A percentile compares a stretch with the other conserved stretches of the same genome.
These are phyloP conservation scores for Dolichoris vasculosae DNA, from an alignment of 1,140 invertebrate species.

Conservation along the genomic window DNA sequence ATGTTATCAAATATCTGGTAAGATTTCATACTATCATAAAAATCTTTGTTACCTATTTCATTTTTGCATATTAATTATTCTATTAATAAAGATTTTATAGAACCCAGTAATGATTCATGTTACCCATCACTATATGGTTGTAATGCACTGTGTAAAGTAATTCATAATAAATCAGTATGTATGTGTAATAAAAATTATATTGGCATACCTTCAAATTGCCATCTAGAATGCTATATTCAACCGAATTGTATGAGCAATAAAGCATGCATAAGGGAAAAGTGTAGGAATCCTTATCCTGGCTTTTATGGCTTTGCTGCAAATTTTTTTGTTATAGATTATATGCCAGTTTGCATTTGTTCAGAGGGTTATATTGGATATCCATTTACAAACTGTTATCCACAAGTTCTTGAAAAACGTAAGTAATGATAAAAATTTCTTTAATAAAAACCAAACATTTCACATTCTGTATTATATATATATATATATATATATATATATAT, in stretches of 20 bases:
- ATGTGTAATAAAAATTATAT: slow-evolving; percentile 76
- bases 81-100: slow-evolving; percentile 37
- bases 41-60: neutral
- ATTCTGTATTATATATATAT: neutral
- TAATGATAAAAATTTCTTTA: slow-evolving; percentile 15
- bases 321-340: slow-evolving; percentile 77
- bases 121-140: slow-evolving; percentile 77
- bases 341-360: slow-evolving; percentile 76
- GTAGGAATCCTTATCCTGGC: slow-evolving; percentile 82
- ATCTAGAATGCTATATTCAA: slow-evolving; percentile 83
- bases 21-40: slow-evolving; percentile 56
- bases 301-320: slow-evolving; percentile 82
- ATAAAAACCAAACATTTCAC: neutral
- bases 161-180: slow-evolving; percentile 74
- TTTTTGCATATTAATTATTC: slow-evolving; percentile 38
- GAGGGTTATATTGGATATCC: slow-evolving; percentile 78
- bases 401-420: slow-evolving; percentile 68
- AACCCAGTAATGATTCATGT: slow-evolving; percentile 65
- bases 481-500: too few relatives aligned
- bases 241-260: slow-evolving; percentile 82
- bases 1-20: slow-evolving; percentile 73
- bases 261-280: slow-evolving; percentile 84
- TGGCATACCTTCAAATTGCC: slow-evolving; percentile 82
- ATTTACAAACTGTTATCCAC: slow-evolving; percentile 75
- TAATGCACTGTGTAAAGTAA: slow-evolving; percentile 76